Evolutionary conservation across 2,797 vertebrate species (phyloP), one percentile per base, ranked within the genome.

Genomic region (Balearica regulorum): DNA sequence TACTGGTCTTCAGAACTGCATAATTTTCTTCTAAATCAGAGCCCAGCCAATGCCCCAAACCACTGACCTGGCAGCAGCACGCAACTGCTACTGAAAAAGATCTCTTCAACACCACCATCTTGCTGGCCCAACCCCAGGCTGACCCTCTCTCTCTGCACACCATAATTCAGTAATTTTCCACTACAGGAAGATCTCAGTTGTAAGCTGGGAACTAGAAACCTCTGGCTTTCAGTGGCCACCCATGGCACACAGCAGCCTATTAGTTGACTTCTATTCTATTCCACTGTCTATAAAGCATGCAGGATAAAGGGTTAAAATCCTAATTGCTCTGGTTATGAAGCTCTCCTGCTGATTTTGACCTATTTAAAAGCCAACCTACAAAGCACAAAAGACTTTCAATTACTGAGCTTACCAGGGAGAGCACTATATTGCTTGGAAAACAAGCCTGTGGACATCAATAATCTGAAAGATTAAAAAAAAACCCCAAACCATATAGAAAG

Each of bases 291-390:
- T 31, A 72, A 66, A 60, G 83, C 92, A 21, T 0, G 3, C 24
- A 89, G 68, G 53, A 41, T n/a, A 77, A 95, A 95, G 96, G 84
- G 96, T 98, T 97, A 97, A 97, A 96, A 96, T 91, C 91, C 93
- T 91, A 97, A 98, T 84, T 97, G 94, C 90, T 97, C 81, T 90
- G 83, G 82, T 96, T 97, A 96, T 97, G 93, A 97, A 95, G 95
- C 75, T 81, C 93, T 97, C 93, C 94, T 95, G 93, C 94, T 95
- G 95, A 87, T 98, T 97, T 91, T 98, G 97, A 97, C 95, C 96
- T 97, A 97, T 96, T 98, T 97, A 97, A 97, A 93, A 97, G 94
- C 91, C 79, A 96, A 96, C 93, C 78, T 93, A 92, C 78, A 71
- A 97, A 95, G 89, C 94, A 90, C 86, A 96, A 94, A 68, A 92